phyloP scores from a whole-genome alignment of 2,797 vertebrate species.

The Agapornis canus region DNA sequence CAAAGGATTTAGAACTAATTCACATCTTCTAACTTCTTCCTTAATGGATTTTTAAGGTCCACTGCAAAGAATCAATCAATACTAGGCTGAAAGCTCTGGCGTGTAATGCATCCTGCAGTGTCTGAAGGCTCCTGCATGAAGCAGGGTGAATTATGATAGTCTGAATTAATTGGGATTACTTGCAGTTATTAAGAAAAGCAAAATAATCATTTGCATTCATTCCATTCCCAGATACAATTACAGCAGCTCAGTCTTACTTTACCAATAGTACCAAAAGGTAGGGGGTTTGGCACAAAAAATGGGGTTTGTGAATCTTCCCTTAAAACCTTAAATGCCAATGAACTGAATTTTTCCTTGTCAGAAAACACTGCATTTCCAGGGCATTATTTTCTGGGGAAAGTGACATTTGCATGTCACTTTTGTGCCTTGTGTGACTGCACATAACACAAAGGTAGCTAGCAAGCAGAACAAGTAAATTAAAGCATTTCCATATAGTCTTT shows the following conservation, averaged over 20 bases:
- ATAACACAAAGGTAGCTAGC: neutral
- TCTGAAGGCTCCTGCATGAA: neutral
- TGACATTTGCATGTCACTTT: neutral
- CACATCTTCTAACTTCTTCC: constrained; percentile 58
- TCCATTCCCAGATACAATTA: neutral
- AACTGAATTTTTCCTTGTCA: neutral
- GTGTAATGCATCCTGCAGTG: neutral
- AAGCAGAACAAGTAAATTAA: neutral
- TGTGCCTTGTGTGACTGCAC: neutral
- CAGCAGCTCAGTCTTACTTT: neutral
- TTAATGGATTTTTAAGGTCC: constrained; percentile 74
- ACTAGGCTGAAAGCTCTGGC: neutral
- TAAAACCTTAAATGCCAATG: neutral
- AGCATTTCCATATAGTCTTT: neutral
- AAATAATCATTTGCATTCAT: neutral
- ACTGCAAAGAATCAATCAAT: constrained; percentile 68
- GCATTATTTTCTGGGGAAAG: neutral
- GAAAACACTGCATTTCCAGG: neutral
- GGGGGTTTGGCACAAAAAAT: neutral
- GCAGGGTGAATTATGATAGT: neutral
- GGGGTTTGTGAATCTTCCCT: neutral
- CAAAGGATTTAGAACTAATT: constrained; percentile 72
- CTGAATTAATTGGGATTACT: neutral
- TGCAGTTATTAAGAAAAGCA: neutral
- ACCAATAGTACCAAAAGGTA: neutral